Conservation (phyloP, 2,888 invertebrate genomes). For the Prosopocoilus inquinatus region DNA sequence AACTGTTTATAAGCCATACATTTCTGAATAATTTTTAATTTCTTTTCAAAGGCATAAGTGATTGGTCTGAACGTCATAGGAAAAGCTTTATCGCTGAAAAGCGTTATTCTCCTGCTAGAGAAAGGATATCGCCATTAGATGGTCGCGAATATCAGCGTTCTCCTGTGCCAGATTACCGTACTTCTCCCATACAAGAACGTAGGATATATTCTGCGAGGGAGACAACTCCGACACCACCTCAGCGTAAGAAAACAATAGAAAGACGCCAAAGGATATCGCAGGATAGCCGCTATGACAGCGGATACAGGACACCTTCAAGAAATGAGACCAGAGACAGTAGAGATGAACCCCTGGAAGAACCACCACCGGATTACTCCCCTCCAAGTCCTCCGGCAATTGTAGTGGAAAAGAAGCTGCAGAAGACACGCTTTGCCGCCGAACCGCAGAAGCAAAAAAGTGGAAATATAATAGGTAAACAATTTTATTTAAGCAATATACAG, state of each 20-base stretch:
- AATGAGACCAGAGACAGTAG: constrained; percentile 50
- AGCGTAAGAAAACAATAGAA: constrained; percentile 61
- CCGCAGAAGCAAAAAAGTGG: constrained; percentile 45
- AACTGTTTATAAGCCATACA: too few species aligned
- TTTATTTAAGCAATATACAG: too few species aligned
- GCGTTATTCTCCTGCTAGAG: constrained; percentile 20
- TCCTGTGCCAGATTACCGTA: constrained; percentile 30
- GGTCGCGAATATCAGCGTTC: constrained; percentile 27
- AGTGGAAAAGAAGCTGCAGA: constrained; percentile 60
- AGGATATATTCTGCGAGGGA: constrained; percentile 35
- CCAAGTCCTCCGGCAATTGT: constrained; percentile 49
- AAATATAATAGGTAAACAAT: constrained; percentile 46
- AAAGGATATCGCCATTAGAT: constrained; percentile 16
- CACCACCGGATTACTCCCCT: constrained; percentile 72
- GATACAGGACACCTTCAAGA: constrained; percentile 58
- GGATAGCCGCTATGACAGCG: constrained; percentile 56
- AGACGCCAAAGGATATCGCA: constrained; percentile 55
- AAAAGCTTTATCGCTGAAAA: constrained; percentile 21
- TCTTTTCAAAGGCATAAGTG: constrained; percentile 61
- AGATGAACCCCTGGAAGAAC: constrained; percentile 57
- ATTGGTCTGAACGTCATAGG: constrained; percentile 69
- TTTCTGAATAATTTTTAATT: constrained; percentile 23
- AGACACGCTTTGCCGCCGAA: constrained; percentile 66
- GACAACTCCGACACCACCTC: constrained; percentile 64
- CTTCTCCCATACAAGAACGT: constrained; percentile 23